These are phyloP conservation scores for Arctia plantaginis DNA, from an alignment of 2,888 invertebrate species.

Conservation along the genomic window DNA sequence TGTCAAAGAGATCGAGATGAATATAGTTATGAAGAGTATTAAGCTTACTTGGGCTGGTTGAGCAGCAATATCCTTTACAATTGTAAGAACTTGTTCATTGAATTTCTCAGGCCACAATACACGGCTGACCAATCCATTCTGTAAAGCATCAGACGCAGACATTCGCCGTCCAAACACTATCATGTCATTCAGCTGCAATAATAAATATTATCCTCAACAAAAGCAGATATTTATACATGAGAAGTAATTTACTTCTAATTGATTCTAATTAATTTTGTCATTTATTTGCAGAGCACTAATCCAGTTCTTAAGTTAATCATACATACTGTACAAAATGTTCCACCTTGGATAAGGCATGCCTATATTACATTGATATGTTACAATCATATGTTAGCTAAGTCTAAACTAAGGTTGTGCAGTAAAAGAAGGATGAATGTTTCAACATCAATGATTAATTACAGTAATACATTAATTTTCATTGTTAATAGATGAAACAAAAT, in stretches of 20 bases:
- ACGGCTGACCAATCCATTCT: slow-evolving; percentile 93
- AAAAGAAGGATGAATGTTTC: background rate
- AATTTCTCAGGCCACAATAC: slow-evolving; percentile 92
- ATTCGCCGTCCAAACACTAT: slow-evolving; percentile 89
- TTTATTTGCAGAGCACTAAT: background rate
- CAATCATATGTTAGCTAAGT: background rate
- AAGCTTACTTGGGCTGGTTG: slow-evolving; percentile 91
- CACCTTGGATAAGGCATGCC: background rate
- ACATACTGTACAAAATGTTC: too few species aligned
- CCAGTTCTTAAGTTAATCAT: too few species aligned
- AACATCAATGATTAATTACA: background rate
- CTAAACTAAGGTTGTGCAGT: background rate
- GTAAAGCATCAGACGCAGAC: slow-evolving; percentile 92
- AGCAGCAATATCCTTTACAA: slow-evolving; percentile 89
- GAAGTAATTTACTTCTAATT: too few species aligned
- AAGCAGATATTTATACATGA: background rate
- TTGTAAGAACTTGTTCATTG: slow-evolving; percentile 90
- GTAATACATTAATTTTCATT: background rate
- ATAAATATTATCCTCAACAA: background rate
- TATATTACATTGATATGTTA: background rate
- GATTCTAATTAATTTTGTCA: background rate
- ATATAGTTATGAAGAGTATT: slow-evolving; percentile 70
- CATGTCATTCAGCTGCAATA: slow-evolving; percentile 72
- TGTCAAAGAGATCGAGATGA: slow-evolving; percentile 76
- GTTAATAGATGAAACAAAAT: background rate